phyloP scores from a whole-genome alignment of 2,113 vertebrate species.

The Sylvilagus bachmani region DNA sequence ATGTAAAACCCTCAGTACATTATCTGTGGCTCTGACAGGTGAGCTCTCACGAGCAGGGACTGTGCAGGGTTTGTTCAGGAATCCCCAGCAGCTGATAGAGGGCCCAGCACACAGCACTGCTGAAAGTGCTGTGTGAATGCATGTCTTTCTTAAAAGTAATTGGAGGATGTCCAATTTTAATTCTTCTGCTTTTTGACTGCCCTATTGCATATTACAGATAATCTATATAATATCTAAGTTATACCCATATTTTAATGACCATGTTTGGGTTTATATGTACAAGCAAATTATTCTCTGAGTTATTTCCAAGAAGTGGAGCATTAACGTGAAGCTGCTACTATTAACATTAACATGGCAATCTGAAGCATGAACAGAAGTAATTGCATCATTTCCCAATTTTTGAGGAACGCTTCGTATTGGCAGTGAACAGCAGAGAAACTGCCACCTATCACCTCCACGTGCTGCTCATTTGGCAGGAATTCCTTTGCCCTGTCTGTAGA shows the following conservation, averaged over 20 bases:
- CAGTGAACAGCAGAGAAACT: background rate
- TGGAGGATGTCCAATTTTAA: background rate
- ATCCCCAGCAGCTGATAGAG: background rate
- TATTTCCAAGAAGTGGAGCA: background rate
- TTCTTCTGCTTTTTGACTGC: slow-evolving; percentile 36
- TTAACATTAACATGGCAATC: background rate
- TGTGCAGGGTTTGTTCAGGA: background rate
- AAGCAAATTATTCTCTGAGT: slow-evolving; percentile 58
- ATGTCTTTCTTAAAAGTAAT: background rate
- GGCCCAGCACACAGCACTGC: background rate
- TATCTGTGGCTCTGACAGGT: background rate
- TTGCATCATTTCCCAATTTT: background rate
- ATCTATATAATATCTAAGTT: background rate
- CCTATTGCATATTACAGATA: background rate
- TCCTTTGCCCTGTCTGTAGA: background rate
- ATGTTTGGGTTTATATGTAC: background rate
- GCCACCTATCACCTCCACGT: background rate
- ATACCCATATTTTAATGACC: background rate
- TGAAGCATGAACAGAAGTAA: background rate
- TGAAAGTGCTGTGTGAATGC: background rate
- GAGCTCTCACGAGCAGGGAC: slow-evolving; percentile 17
- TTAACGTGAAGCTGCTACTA: background rate
- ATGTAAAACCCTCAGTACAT: background rate
- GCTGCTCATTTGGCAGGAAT: background rate
- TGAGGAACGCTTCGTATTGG: background rate